phyloP scores from a whole-genome alignment of 2,888 invertebrate genomes.

The Heliothis peltigera region DNA sequence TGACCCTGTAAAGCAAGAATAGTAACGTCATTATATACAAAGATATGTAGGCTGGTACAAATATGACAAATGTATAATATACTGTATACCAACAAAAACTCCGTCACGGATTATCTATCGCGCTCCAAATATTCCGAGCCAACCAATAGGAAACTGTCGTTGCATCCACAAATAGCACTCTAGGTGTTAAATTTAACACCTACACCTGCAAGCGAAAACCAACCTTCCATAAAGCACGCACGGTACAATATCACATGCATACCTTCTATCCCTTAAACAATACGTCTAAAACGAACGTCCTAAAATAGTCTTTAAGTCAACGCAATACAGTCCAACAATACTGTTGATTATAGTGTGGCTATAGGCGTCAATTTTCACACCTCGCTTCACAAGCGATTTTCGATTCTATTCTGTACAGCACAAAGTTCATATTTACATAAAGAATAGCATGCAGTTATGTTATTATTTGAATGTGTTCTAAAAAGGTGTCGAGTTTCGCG shows the following conservation, averaged over 20 bases:
- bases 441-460: slow-evolving; percentile 56
- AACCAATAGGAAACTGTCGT: slow-evolving; percentile 79
- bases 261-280: slow-evolving; percentile 61
- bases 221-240: slow-evolving; percentile 27
- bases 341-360: slow-evolving; percentile 64
- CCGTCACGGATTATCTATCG: slow-evolving; percentile 45
- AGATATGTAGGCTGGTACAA: not conserved
- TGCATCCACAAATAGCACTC: slow-evolving; percentile 73
- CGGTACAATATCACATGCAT: slow-evolving; percentile 39
- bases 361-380: slow-evolving; percentile 89
- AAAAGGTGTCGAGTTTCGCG: slow-evolving; percentile 88
- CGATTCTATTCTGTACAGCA: not conserved
- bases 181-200: slow-evolving; percentile 88
- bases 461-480: slow-evolving; percentile 61
- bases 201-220: slow-evolving; percentile 54
- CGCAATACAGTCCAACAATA: slow-evolving; percentile 60
- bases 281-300: slow-evolving; percentile 47
- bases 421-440: slow-evolving; percentile 56
- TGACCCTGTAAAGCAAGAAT: too few relatives aligned
- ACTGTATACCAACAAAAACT: slow-evolving; percentile 23
- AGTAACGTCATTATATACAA: too few relatives aligned
- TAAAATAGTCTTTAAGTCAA: slow-evolving; percentile 61
- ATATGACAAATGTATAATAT: slow-evolving; percentile 2
- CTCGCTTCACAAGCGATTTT: slow-evolving; percentile 64
- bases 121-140: slow-evolving; percentile 49